These are phyloP conservation scores for Syngnathus floridae DNA, from an alignment of 2,113 vertebrate genomes.

Conservation along the genomic window DNA sequence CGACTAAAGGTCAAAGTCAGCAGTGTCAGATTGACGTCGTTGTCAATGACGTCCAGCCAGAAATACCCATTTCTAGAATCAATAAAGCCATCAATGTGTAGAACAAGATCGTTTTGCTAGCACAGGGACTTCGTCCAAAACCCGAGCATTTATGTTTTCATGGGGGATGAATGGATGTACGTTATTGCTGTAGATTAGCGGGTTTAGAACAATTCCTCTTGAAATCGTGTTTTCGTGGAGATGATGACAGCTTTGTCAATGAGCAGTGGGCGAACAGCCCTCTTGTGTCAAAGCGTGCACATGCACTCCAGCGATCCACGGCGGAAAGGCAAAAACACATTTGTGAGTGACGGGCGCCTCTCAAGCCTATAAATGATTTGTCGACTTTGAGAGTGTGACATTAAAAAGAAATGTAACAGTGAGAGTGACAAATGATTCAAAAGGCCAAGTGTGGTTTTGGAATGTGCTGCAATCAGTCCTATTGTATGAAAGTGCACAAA, in stretches of 20 bases:
- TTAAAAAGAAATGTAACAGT: conserved; percentile 2
- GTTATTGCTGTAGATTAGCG: neutral
- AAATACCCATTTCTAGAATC: neutral
- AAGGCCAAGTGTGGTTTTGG: neutral
- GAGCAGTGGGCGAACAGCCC: neutral
- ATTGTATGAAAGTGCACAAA: neutral
- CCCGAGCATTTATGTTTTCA: neutral
- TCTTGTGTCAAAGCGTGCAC: neutral
- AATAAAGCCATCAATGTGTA: conserved; percentile 3
- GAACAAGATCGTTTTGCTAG: conserved; percentile 1
- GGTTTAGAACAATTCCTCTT: neutral
- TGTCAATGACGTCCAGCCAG: neutral
- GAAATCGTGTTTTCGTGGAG: neutral
- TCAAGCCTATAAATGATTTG: conserved; percentile 6
- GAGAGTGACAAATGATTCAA: conserved; percentile 6
- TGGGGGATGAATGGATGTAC: neutral
- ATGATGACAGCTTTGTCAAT: conserved; percentile 4
- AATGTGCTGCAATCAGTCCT: neutral
- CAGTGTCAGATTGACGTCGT: neutral
- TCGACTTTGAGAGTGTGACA: conserved; percentile 1
- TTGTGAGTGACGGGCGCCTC: neutral
- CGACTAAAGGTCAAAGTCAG: neutral
- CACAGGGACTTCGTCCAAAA: neutral
- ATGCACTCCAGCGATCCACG: neutral
- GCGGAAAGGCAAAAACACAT: neutral